Conservation (phyloP, 2,888 invertebrate species). For the Chymomyza amoena region DNA sequence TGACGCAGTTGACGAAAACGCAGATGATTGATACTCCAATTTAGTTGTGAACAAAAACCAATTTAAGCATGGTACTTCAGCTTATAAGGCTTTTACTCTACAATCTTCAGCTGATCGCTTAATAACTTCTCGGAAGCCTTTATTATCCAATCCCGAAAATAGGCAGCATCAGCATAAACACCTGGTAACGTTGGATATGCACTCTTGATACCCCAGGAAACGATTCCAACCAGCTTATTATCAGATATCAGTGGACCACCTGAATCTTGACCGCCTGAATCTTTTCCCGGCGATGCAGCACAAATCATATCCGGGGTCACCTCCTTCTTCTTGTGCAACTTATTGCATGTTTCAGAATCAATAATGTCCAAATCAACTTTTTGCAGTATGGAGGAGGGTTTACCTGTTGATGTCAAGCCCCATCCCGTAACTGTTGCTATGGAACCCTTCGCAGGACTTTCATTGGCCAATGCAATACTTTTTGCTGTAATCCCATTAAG, state of each 20-base stretch:
- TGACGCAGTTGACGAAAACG: no score
- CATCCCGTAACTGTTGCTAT: constrained; percentile 66
- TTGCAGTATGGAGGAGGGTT: constrained; percentile 29
- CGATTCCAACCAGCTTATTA: constrained; percentile 63
- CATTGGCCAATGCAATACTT: constrained; percentile 53
- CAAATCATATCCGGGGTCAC: no score
- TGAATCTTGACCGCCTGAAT: constrained; percentile 75
- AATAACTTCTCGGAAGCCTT: background rate
- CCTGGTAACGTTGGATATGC: constrained; percentile 76
- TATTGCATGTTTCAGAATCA: no score
- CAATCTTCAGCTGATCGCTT: no score
- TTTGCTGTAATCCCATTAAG: no score
- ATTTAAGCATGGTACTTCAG: no score
- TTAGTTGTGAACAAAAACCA: no score
- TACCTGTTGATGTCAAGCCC: constrained; percentile 52
- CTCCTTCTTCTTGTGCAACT: no score
- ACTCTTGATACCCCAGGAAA: constrained; percentile 73
- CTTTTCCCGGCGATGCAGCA: constrained; percentile 50
- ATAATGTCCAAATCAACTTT: constrained; percentile 46
- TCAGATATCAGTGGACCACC: constrained; percentile 71
- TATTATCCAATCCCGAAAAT: constrained; percentile 49
- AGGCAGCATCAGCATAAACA: constrained; percentile 68
- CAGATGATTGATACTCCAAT: no score
- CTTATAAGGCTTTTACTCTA: no score
- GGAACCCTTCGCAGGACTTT: constrained; percentile 52